Evolutionary conservation across 2,888 invertebrate species (phyloP).

Genomic region (Agonopterix heracliana): DNA sequence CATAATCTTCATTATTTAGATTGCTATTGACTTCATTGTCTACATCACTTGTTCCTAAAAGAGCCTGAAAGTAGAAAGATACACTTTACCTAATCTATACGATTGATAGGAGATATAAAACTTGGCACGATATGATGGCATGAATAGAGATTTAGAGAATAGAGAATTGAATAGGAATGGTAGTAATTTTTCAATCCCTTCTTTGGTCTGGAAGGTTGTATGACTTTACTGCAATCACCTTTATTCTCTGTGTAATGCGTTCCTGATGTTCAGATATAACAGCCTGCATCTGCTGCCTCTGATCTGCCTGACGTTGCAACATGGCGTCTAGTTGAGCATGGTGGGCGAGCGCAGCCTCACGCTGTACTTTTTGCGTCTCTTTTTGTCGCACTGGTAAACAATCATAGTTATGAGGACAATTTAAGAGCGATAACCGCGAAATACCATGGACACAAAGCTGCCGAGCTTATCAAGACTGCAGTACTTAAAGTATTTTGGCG

Average conservation of each 20-base stretch:
- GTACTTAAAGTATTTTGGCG: no score
- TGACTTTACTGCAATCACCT: slow-evolving; percentile 36
- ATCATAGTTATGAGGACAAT: neutral
- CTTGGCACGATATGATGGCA: no score
- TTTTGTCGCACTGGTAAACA: slow-evolving; percentile 51
- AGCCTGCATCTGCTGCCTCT: slow-evolving; percentile 74
- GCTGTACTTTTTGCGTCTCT: slow-evolving; percentile 63
- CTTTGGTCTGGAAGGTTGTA: no score
- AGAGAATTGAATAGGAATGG: no score
- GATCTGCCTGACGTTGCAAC: slow-evolving; percentile 71
- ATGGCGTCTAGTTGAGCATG: slow-evolving; percentile 72
- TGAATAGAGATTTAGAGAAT: no score
- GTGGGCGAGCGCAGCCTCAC: slow-evolving; percentile 69
- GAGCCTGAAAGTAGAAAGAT: slow-evolving; percentile 31
- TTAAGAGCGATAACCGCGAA: neutral
- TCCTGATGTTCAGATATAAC: slow-evolving; percentile 78
- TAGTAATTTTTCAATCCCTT: no score
- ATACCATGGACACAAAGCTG: no score
- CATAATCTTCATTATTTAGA: slow-evolving; percentile 19
- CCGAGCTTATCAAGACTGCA: no score
- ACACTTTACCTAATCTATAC: no score
- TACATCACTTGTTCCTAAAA: slow-evolving; percentile 38
- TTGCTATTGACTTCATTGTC: slow-evolving; percentile 24
- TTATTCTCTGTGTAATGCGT: slow-evolving; percentile 77
- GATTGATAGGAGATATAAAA: no score